Percentiles rank a stretch among this genome's conserved stretches.
Evolutionary conservation across 2,888 invertebrate genomes (phyloP).

Genomic region (Spicauda simplicius): DNA sequence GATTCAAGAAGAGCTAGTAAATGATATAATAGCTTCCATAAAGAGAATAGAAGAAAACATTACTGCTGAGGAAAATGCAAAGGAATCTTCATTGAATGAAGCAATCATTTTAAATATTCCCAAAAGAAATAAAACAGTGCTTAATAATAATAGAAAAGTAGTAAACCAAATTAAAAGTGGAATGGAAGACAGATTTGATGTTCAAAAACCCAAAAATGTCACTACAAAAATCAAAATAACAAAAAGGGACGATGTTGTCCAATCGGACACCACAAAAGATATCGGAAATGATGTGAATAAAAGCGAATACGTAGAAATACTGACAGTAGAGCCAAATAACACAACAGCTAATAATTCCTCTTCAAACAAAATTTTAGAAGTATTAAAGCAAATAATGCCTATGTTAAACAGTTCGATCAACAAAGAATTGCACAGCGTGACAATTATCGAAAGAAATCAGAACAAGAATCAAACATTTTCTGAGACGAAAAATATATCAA

Average conservation of each 20-base stretch:
- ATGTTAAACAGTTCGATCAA: slow-evolving; percentile 70
- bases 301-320: slow-evolving; percentile 68
- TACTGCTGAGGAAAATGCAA: slow-evolving; percentile 50
- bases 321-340: slow-evolving; percentile 74
- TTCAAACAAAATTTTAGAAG: slow-evolving; percentile 70
- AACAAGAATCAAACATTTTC: slow-evolving; percentile 69
- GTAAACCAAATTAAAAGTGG: slow-evolving; percentile 65
- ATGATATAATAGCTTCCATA: slow-evolving; percentile 75
- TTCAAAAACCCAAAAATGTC: slow-evolving; percentile 42
- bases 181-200: slow-evolving; percentile 65
- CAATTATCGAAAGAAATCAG: slow-evolving; percentile 72
- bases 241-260: slow-evolving; percentile 33
- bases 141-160: slow-evolving; percentile 47
- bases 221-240: slow-evolving; percentile 37
- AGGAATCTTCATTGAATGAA: slow-evolving; percentile 63
- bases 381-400: slow-evolving; percentile 77
- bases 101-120: slow-evolving; percentile 68
- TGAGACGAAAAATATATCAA: slow-evolving; percentile 72
- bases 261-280: slow-evolving; percentile 35
- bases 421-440: slow-evolving; percentile 75
- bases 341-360: slow-evolving; percentile 58
- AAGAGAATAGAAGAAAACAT: slow-evolving; percentile 74
- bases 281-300: slow-evolving; percentile 46
- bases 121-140: slow-evolving; percentile 45
- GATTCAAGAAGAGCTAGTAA: slow-evolving; percentile 69